Base-by-base conservation (phyloP, 2,888 invertebrate species). In the Acleris emargana region DNA sequence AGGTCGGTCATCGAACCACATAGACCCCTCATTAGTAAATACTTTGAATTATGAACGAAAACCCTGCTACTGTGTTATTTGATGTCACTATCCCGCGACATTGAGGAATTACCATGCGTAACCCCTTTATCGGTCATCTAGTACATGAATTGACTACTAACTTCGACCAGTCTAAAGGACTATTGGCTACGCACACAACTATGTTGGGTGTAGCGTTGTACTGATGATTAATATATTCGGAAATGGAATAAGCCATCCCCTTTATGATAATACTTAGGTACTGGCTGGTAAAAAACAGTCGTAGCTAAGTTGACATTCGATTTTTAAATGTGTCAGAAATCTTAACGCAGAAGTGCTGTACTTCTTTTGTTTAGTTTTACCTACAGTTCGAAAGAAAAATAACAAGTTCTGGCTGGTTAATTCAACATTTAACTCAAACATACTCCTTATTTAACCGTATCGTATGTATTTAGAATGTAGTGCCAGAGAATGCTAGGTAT, bases 81-180 rank as follows among this genome's bases (percentile, higher is more conserved):
- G 78, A 79, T 73, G 76, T 69, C 72, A 73, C 64, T 57, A 63
- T 73, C 75, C 63, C 71, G 70, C 72, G 81, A 82, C 85, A 84
- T 83, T 85, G 83, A 81, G 75, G 80, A 83, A 83, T 84, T 83
- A 75, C 81, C 83, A 78, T 79, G 81, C 81, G 74, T 76, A 84
- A 84, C 84, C 87, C 76, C 77, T 81, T 88, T 89, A 91, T 91
- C 91, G 88, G 91, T 89, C 91, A 91, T 90, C 90, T 38, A 79
- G 75, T 81, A 83, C 85, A 77, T 87, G 91, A 82, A 82, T 82
- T 79, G 79, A 86, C 83, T 88, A 87, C 86, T 88, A 80, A 86
- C 87, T 83, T 83, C 78, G 77, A 78, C 77, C 74, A 77, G 83
- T 82, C 77, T 83, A 75, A 67, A 63, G 68, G 58, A 67, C 69